Evolutionary conservation across 2,888 invertebrate species (phyloP), one percentile per base, ranked within the genome.

Genomic region (Mycalesis mineus): DNA sequence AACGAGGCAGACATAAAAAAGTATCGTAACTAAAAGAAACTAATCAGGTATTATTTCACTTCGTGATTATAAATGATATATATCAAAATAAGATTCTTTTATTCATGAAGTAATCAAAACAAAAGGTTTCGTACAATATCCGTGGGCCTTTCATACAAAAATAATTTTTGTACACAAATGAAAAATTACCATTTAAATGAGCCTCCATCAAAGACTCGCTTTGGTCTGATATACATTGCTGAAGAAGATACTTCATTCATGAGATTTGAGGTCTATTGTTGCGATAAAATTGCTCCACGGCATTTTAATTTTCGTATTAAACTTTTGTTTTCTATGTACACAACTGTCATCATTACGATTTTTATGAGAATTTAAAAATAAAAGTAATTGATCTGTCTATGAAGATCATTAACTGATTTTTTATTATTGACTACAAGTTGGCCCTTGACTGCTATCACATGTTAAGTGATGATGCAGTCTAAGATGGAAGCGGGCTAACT

Each of bases 131-230:
- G 54, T 37, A 48, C 47, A 57, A 60, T 53, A 33, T 48, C 57
- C 49, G 36, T 31, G 8, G 57, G 28, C 2, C 8, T 53, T 44
- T 49, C 37, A 49, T 50, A 42, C 44, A 44, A 44, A 37, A 14
- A 29, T 17, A 22, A 54, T 57, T 63, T 60, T 49, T 53, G 53
- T 55, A 56, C 55, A 60, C 53, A 51, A 62, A 65, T 64, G 65
- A 61, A 60, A 65, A 66, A 69, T 68, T 69, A 65, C 58, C 69
- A 68, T 69, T 64, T 68, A 66, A 69, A 68, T 66, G 59, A 62
- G 64, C 36, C 48, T 37, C 52, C 48, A 47, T 47, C 50, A 53
- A 54, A 58, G 47, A 41, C 49, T 13, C 40, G 33, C 55, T 61
- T 33, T 41, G 48, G 40, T 28, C 11, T 49, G 37, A 39, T 50